These are phyloP conservation scores for Pycnonotus jocosus DNA, from an alignment of 2,113 vertebrate genomes.

Conservation along the genomic window DNA sequence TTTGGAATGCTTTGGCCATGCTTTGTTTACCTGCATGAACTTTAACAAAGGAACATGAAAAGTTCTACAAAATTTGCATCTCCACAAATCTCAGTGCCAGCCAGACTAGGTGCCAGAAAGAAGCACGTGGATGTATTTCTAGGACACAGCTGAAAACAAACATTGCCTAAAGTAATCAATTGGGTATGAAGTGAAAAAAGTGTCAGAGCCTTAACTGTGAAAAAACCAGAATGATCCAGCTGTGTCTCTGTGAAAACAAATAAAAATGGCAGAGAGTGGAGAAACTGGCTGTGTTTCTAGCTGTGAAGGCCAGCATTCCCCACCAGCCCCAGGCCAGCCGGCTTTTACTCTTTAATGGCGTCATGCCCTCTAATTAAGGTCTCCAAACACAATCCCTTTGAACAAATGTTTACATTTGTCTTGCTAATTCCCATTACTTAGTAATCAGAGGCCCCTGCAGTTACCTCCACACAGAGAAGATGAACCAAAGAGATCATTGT, in stretches of 20 bases:
- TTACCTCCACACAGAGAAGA: background rate
- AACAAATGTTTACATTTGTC: conserved; percentile 60
- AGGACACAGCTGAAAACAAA: background rate
- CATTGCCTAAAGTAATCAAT: background rate
- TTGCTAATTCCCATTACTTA: conserved; percentile 41
- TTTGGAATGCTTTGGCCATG: no score
- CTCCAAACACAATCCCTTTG: conserved; percentile 37
- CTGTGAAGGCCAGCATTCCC: background rate
- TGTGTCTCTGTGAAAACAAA: background rate
- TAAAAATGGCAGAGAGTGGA: background rate
- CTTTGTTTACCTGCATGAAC: background rate
- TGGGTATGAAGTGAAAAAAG: accelerated
- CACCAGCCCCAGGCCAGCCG: background rate
- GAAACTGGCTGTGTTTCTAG: background rate
- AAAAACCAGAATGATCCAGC: background rate
- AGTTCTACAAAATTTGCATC: background rate
- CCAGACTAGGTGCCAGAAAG: background rate
- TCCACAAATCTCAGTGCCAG: background rate
- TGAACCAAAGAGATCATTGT: background rate
- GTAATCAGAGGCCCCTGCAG: background rate
- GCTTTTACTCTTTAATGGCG: conserved; percentile 43
- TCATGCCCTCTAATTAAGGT: conserved; percentile 53
- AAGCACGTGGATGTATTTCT: background rate
- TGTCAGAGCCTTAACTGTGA: background rate
- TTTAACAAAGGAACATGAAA: background rate